These are phyloP conservation scores for Thaumetopoea pityocampa DNA, from an alignment of 1,140 invertebrate genomes.

Conservation along the genomic window DNA sequence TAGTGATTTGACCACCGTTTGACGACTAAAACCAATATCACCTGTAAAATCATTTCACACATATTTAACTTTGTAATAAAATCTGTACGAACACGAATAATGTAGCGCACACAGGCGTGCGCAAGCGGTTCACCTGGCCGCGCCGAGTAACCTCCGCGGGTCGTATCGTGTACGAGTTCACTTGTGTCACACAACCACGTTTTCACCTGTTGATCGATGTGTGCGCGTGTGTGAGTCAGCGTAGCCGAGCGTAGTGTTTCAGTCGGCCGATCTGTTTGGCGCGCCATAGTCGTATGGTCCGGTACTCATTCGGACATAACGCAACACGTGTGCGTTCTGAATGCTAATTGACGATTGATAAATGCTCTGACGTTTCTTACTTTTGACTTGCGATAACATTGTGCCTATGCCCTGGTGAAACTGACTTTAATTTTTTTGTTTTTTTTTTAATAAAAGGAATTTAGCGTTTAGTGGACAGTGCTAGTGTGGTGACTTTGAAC, in stretches of 20 bases:
- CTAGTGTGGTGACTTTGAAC: conserved; percentile 43
- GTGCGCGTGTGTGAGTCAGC: conserved; percentile 54
- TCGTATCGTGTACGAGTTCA: conserved; percentile 50
- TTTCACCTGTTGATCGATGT: conserved; percentile 65
- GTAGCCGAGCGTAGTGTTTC: conserved; percentile 35
- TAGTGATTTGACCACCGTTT: no score
- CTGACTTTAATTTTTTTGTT: conserved; percentile 18
- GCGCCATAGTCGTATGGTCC: conserved; percentile 49
- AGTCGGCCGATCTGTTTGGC: conserved; percentile 51
- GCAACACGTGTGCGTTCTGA: conserved; percentile 43
- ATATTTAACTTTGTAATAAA: conserved; percentile 39
- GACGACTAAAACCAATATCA: conserved; percentile 58
- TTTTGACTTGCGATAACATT: conserved; percentile 50
- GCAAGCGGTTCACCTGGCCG: conserved; percentile 38
- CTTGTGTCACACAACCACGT: conserved; percentile 61
- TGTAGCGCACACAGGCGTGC: conserved; percentile 63
- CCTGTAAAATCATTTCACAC: conserved; percentile 53
- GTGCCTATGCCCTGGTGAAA: conserved; percentile 28
- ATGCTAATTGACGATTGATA: conserved; percentile 50
- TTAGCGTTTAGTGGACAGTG: conserved; percentile 33
- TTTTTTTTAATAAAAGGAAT: conserved; percentile 25
- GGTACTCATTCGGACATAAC: conserved; percentile 24
- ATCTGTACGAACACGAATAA: conserved; percentile 61
- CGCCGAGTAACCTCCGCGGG: conserved; percentile 62
- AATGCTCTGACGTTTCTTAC: conserved; percentile 50